Evolutionary conservation across 2,113 vertebrate genomes (phyloP).

Genomic region (Condylura cristata): DNA sequence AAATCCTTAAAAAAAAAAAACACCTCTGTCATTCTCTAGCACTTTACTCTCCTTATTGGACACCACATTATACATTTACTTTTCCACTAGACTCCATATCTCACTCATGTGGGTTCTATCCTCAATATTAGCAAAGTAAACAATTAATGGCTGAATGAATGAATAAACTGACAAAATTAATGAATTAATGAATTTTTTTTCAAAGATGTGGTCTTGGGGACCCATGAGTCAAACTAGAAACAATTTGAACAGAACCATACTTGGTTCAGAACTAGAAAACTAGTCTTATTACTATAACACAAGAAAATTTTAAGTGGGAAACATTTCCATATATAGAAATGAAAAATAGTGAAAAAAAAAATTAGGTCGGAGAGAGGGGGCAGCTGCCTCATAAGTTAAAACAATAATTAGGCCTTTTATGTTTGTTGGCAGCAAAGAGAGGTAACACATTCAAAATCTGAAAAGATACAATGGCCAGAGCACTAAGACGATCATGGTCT

Average conservation of each 20-base stretch:
- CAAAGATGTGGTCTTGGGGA: neutral
- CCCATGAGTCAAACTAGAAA: neutral
- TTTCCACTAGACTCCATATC: neutral
- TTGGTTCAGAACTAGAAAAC: slow-evolving; percentile 18
- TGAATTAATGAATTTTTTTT: neutral
- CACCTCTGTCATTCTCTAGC: neutral
- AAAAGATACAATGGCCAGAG: neutral
- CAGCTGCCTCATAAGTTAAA: neutral
- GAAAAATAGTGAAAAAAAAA: slow-evolving; percentile 39
- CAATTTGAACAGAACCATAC: neutral
- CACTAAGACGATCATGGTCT: neutral
- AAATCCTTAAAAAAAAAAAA: neutral
- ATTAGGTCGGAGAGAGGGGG: neutral
- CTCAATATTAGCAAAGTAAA: neutral
- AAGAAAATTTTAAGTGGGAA: slow-evolving; percentile 1
- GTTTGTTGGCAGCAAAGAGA: neutral
- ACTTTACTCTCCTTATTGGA: neutral
- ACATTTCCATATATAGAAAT: slow-evolving; percentile 22
- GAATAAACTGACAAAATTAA: neutral
- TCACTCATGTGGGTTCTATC: neutral
- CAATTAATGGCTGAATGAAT: slow-evolving; percentile 27
- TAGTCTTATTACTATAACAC: slow-evolving; percentile 1
- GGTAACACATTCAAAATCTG: slow-evolving; percentile 15
- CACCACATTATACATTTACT: neutral
- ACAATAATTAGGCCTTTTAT: slow-evolving; percentile 8